Base-by-base conservation (phyloP, 2,888 invertebrate genomes). In the Drosophila affinis region DNA sequence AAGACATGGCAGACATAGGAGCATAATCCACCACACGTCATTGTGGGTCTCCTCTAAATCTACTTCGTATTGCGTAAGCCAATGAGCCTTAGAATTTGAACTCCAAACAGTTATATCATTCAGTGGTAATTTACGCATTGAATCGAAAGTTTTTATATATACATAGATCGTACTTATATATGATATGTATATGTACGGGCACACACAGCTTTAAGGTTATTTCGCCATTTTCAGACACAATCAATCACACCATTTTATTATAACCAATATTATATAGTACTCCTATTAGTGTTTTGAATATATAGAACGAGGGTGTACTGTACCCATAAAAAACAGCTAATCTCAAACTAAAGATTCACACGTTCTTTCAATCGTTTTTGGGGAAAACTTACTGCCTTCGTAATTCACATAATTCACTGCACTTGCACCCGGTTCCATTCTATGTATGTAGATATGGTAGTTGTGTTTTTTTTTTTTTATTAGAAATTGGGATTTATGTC, bases 331-430 rank as follows among this genome's bases (percentile, higher is more conserved):
- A 29, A 29, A 1, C 67, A 48, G 48, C 21, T 18, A 39, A 67
- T 65, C 48, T 55, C 55, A 32, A 29, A 47, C 29, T 12, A 9
- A 21, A 29, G n/a, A 46, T 6, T 29, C 5, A 3, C 7, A 24
- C 14, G 34, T 18, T 21, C 9, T 49, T 34, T 34, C 0, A n/a
- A 39, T 17, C 4, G 2, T 24, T 24, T 24, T 24, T 45, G 34
- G 55, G 47, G n/a, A 47, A 39, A 68, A 87, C 89, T 87, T 87
- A 87, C 89, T 75, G 47, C 47, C 75, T 44, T 85, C 75, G n/a
- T 44, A 48, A 68, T 65, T 65, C n/a, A 69, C 10, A 58, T 73
- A 74, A 56, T 72, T 79, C 24, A 72, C 67, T 61, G 63, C 61
- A 54, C 72, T 52, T 32, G 63, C 56, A 71, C 52, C 70, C 44